phyloP scores from a whole-genome alignment of 2,888 invertebrate species.

The Brassicogethes aeneus region DNA sequence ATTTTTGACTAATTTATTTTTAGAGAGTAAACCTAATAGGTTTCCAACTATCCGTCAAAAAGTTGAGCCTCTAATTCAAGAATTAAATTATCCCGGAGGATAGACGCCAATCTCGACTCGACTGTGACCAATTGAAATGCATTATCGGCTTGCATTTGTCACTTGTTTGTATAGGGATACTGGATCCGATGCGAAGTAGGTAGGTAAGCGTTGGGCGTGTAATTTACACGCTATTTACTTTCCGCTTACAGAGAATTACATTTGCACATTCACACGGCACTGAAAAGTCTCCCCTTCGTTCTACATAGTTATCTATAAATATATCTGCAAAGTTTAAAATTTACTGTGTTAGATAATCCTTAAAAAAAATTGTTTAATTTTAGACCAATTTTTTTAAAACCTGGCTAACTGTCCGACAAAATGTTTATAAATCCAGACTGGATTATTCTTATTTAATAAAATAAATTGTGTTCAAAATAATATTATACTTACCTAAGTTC shows the following conservation, averaged over 20 bases:
- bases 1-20: too few relatives aligned
- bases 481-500: not conserved
- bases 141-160: not conserved
- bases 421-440: too few relatives aligned
- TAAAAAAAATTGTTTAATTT: not conserved
- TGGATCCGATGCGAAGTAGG: not conserved
- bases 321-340: not conserved
- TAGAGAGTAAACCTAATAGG: too few relatives aligned
- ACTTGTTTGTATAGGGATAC: not conserved
- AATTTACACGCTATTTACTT: constrained; percentile 37
- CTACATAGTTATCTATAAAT: not conserved
- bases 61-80: not conserved
- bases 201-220: constrained; percentile 31
- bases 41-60: not conserved
- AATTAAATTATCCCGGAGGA: not conserved
- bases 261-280: constrained; percentile 35
- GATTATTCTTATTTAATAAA: too few relatives aligned
- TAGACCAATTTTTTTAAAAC: not conserved
- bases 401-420: too few relatives aligned
- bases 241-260: constrained; percentile 32
- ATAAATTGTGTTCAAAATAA: constrained; percentile 1
- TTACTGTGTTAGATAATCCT: not conserved
- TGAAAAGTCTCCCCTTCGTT: too few relatives aligned
- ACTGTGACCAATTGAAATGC: too few relatives aligned
- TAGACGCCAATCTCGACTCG: not conserved